Evolutionary conservation across 2,888 invertebrate species (phyloP).

Genomic region (Nephrotoma flavescens): DNA sequence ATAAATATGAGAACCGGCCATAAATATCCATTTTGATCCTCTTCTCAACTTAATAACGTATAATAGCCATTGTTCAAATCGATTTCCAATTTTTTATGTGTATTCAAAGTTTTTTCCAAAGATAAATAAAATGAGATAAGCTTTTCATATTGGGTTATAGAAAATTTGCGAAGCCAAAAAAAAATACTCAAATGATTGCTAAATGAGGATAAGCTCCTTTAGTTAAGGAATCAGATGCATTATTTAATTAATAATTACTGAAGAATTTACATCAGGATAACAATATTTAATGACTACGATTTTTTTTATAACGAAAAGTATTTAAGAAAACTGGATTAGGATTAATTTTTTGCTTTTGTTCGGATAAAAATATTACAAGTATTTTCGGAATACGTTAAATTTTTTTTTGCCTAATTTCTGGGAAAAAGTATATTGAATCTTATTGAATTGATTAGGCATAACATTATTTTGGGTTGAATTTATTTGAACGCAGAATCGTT

Average conservation of each 20-base stretch:
- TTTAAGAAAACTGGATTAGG: not conserved
- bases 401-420: not conserved
- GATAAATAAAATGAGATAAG: not conserved
- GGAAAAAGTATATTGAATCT: not conserved
- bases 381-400: not conserved
- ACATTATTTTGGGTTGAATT: not conserved
- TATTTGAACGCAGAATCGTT: too few species aligned
- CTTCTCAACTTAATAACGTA: not conserved
- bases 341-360: not conserved
- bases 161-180: not conserved
- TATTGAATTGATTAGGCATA: not conserved
- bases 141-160: not conserved
- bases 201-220: not conserved
- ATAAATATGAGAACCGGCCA: not conserved
- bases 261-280: not conserved
- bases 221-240: not conserved
- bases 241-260: not conserved
- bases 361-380: not conserved
- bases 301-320: not conserved
- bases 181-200: not conserved
- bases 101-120: not conserved
- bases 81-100: not conserved
- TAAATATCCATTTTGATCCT: not conserved
- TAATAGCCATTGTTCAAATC: not conserved
- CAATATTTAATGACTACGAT: not conserved